Conservation (phyloP, 2,888 invertebrate genomes). For the Andrena chrysosceles region DNA sequence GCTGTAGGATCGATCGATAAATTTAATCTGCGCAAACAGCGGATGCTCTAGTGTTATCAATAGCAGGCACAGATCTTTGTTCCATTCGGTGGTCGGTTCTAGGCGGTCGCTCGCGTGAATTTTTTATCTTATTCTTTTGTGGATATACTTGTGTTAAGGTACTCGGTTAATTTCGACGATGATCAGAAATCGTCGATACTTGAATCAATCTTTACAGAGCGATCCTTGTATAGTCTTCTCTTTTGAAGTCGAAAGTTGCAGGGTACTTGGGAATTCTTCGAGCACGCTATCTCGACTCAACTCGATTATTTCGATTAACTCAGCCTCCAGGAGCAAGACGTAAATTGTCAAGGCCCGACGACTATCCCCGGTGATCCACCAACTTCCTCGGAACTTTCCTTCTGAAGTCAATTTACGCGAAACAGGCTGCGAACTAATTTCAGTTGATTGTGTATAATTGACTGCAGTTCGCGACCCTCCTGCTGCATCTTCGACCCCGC, state of each 20-base stretch:
- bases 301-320: constrained; percentile 9
- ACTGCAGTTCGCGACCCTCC: constrained; percentile 15
- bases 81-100: not conserved
- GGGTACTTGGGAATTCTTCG: not conserved
- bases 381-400: constrained; percentile 25
- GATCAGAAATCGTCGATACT: not conserved
- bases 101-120: too few relatives aligned
- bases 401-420: constrained; percentile 23
- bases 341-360: not conserved
- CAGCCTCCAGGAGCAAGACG: not conserved
- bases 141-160: not conserved
- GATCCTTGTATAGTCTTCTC: not conserved
- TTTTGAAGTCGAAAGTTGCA: not conserved
- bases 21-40: constrained; percentile 71
- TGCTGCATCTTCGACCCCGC: constrained; percentile 6
- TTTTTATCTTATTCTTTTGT: not conserved
- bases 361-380: not conserved
- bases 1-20: constrained; percentile 67
- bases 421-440: constrained; percentile 34
- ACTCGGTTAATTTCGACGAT: not conserved
- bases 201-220: not conserved
- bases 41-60: constrained; percentile 49
- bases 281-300: not conserved
- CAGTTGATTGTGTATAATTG: constrained; percentile 36
- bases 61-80: constrained; percentile 42